phyloP scores from a whole-genome alignment of 2,888 invertebrate species.

The Parnassius smintheus region DNA sequence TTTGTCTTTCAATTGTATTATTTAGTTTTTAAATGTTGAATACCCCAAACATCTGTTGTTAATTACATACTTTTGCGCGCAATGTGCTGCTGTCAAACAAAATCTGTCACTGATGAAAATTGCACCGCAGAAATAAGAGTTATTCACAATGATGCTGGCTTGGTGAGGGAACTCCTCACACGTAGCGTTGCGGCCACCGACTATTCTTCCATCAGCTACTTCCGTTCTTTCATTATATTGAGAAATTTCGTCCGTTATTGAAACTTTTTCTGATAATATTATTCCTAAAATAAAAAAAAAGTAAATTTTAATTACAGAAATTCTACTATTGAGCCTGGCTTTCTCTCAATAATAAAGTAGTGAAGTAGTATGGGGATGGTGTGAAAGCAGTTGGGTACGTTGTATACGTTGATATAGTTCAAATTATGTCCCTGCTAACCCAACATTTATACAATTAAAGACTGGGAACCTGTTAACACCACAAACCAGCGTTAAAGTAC shows the following conservation, averaged over 20 bases:
- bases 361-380: no score
- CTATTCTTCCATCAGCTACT: constrained; percentile 52
- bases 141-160: constrained; percentile 66
- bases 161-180: constrained; percentile 69
- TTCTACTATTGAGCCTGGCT: no score
- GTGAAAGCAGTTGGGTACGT: no score
- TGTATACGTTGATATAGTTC: no score
- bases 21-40: no score
- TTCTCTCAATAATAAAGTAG: no score
- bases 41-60: not conserved
- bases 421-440: no score
- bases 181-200: constrained; percentile 62
- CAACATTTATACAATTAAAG: no score
- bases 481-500: no score
- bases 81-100: constrained; percentile 74
- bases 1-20: no score
- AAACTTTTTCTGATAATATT: constrained; percentile 34
- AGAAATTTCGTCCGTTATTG: constrained; percentile 21
- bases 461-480: no score
- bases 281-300: constrained; percentile 22
- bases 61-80: constrained; percentile 63
- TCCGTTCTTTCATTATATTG: constrained; percentile 28
- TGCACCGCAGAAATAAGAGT: constrained; percentile 71
- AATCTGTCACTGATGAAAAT: constrained; percentile 67
- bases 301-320: no score